phyloP scores from a whole-genome alignment of 1,140 invertebrate genomes.

The Dryas iulia region DNA sequence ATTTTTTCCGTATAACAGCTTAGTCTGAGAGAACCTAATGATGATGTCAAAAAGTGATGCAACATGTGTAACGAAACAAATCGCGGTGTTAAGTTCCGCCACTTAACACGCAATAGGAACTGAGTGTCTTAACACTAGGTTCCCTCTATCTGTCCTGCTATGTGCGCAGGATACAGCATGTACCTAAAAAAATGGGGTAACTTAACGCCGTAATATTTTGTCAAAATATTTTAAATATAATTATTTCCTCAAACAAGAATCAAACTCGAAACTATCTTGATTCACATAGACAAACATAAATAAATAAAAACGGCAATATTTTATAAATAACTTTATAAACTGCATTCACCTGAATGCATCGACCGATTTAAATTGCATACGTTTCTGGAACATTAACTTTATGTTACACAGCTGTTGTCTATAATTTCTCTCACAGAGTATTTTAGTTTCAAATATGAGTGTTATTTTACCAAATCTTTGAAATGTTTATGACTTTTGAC shows the following conservation, averaged over 20 bases:
- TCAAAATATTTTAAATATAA: too few species aligned
- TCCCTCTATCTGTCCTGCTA: too few species aligned
- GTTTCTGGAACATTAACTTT: constrained; percentile 2
- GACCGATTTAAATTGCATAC: not conserved
- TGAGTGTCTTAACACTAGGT: too few species aligned
- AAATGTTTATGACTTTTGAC: not conserved
- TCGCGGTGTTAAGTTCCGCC: too few species aligned
- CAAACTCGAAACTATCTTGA: not conserved
- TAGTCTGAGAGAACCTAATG: too few species aligned
- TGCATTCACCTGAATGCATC: not conserved
- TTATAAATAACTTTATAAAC: not conserved
- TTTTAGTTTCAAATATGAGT: not conserved
- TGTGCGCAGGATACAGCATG: too few species aligned
- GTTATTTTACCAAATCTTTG: not conserved
- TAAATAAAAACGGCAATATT: not conserved
- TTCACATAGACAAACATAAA: not conserved
- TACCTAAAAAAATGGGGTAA: too few species aligned
- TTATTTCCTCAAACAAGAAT: not conserved
- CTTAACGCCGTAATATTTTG: too few species aligned
- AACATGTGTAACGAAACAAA: too few species aligned
- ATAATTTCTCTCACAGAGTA: not conserved
- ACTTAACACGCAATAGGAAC: too few species aligned
- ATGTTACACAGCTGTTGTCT: not conserved
- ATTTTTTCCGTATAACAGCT: too few species aligned
- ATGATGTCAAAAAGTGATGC: too few species aligned